phyloP scores from a whole-genome alignment of 2,113 vertebrate genomes.

The Tachysurus vachellii region DNA sequence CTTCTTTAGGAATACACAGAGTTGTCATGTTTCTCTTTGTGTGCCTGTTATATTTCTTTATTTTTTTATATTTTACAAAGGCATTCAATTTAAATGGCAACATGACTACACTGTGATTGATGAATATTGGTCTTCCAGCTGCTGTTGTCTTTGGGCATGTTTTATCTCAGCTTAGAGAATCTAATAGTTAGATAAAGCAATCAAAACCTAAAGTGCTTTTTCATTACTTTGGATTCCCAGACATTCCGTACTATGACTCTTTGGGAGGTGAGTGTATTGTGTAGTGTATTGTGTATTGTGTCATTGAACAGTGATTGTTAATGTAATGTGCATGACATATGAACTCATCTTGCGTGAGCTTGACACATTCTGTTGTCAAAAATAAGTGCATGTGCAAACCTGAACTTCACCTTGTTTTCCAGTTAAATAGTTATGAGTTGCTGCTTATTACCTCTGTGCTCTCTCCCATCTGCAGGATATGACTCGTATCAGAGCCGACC shows the following conservation, averaged over 20 bases:
- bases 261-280: slow-evolving; percentile 75
- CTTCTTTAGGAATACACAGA: background rate
- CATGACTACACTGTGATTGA: background rate
- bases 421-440: background rate
- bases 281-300: slow-evolving; percentile 57
- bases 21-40: background rate
- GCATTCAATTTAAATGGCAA: background rate
- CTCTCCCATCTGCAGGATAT: slow-evolving; percentile 65
- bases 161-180: background rate
- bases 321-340: background rate
- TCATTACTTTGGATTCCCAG: slow-evolving; percentile 73
- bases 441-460: background rate
- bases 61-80: background rate
- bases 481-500: slow-evolving; percentile 70
- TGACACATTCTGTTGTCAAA: background rate
- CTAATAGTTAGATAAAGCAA: slow-evolving; percentile 1
- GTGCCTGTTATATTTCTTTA: background rate
- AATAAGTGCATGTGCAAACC: background rate
- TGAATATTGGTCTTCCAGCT: background rate
- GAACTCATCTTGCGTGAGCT: background rate
- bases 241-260: slow-evolving; percentile 77
- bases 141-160: background rate
- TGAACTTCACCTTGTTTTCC: background rate
- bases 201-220: slow-evolving; percentile 41
- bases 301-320: background rate